These are phyloP conservation scores for Apamea epomidion DNA, from an alignment of 2,888 invertebrate genomes.

Conservation along the genomic window DNA sequence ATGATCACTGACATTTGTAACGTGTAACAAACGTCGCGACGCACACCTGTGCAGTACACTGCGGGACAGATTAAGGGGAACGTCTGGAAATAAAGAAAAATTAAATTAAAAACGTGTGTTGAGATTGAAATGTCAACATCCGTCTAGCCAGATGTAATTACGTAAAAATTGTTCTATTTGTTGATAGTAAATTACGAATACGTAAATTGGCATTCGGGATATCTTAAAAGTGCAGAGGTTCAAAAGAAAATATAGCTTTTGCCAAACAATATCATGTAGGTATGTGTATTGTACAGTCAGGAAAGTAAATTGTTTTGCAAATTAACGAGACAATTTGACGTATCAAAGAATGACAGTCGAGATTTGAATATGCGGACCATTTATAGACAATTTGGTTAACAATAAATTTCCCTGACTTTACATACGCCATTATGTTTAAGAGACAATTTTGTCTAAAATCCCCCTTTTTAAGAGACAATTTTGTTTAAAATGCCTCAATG, in stretches of 20 bases:
- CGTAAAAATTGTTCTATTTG: neutral
- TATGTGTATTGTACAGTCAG: neutral
- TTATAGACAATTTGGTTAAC: neutral
- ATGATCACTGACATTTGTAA: constrained; percentile 55
- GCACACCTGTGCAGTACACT: constrained; percentile 53
- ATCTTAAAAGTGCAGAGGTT: neutral
- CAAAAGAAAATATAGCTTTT: neutral
- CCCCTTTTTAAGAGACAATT: neutral
- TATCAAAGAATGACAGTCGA: neutral
- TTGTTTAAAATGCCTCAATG: no score
- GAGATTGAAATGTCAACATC: neutral
- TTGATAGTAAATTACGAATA: neutral
- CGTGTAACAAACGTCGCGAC: constrained; percentile 29
- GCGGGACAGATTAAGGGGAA: constrained; percentile 32
- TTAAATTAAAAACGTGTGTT: constrained; percentile 1
- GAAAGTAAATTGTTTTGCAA: neutral
- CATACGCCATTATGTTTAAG: neutral
- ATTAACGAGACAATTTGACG: neutral
- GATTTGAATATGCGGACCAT: neutral
- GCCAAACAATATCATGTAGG: neutral
- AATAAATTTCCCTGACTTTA: neutral
- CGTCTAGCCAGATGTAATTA: neutral
- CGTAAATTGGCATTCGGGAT: neutral
- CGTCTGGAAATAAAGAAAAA: constrained; percentile 25
- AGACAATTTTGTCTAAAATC: neutral